A percentile compares a stretch with the other conserved stretches of the same genome.
Evolutionary conservation across 2,113 vertebrate species (phyloP).

Genomic region (Leucosticte australis): DNA sequence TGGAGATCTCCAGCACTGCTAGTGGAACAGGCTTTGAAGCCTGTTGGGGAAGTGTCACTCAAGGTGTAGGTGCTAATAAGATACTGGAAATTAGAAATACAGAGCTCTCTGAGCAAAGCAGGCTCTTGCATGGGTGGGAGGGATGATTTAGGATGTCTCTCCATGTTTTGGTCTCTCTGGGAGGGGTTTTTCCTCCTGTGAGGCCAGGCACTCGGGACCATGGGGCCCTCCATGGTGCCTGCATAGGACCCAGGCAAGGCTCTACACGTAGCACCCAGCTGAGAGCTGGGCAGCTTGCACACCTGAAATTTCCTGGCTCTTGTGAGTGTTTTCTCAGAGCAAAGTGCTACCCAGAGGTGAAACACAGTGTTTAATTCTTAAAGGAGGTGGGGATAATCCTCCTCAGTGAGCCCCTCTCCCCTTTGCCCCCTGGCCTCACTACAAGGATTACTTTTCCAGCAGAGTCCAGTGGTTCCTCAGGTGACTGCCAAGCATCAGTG

Average conservation of each 20-base stretch:
- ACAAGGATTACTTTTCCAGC: background rate
- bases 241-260: background rate
- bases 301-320: background rate
- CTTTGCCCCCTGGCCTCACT: background rate
- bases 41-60: background rate
- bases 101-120: background rate
- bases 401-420: background rate
- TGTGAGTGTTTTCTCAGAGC: background rate
- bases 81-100: background rate
- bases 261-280: accelerated
- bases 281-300: background rate
- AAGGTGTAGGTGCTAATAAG: background rate
- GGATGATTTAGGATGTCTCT: background rate
- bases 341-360: accelerated
- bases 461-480: background rate
- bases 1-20: background rate
- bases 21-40: background rate
- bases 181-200: background rate
- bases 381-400: background rate
- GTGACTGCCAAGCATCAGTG: background rate
- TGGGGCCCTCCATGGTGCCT: background rate
- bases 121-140: background rate
- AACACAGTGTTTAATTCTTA: background rate
- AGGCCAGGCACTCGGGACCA: background rate
- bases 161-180: background rate